Conservation (phyloP, 2,797 vertebrate species). For the Melanotaenia parkinsoni region DNA sequence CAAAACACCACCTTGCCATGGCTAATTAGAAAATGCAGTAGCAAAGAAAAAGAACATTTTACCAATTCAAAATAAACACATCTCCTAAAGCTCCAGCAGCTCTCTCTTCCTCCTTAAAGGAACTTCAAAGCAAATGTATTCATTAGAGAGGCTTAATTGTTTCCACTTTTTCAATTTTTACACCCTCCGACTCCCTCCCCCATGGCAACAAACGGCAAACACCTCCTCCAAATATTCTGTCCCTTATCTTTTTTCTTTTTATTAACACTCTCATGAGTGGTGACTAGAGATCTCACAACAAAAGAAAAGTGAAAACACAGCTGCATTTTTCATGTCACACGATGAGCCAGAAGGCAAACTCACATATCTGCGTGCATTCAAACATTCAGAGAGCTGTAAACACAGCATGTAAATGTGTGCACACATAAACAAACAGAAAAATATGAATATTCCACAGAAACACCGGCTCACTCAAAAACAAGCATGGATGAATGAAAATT, state of each 20-base stretch:
- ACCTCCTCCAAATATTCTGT: conserved; percentile 39
- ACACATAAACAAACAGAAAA: neutral
- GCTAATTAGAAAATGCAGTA: conserved; percentile 32
- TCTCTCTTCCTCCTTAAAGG: conserved; percentile 34
- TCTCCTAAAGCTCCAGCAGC: conserved; percentile 33
- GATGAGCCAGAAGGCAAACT: conserved; percentile 36
- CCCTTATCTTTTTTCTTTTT: conserved; percentile 2
- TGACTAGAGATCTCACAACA: conserved; percentile 46
- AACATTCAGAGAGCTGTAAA: conserved; percentile 1
- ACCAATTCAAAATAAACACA: conserved; percentile 30
- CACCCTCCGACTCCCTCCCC: conserved; percentile 5
- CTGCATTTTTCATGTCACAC: conserved; percentile 59
- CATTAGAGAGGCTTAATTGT: conserved; percentile 57
- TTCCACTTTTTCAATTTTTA: conserved; percentile 21
- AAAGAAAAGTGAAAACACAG: conserved; percentile 44
- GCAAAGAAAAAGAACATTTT: conserved; percentile 16
- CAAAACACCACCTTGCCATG: conserved; percentile 20
- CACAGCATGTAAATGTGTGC: neutral
- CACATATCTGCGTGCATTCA: conserved; percentile 12
- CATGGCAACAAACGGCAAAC: conserved; percentile 28
- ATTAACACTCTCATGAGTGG: conserved; percentile 20
- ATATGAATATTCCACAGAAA: neutral
- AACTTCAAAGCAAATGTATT: conserved; percentile 39
- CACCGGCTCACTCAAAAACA: neutral
- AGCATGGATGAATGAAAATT: neutral